phyloP scores from a whole-genome alignment of 2,797 vertebrate genomes.

The Spondyliosoma cantharus region DNA sequence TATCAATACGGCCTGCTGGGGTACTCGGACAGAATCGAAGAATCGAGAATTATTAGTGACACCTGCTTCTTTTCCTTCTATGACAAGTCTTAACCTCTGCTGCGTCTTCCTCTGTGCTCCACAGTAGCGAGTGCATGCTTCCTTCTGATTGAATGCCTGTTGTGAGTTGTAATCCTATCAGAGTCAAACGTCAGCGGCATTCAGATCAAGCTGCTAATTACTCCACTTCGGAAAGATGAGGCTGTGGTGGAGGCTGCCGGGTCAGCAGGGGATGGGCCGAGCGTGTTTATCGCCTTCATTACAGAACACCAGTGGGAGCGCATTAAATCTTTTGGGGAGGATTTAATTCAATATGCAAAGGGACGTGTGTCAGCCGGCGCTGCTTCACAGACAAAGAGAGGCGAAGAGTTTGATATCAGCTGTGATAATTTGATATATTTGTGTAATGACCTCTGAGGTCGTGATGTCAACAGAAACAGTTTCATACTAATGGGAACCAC shows the following conservation, averaged over 20 bases:
- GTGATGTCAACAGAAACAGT: not conserved
- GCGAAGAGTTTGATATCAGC: constrained; percentile 25
- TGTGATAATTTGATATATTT: constrained; percentile 14
- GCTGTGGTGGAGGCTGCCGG: constrained; percentile 43
- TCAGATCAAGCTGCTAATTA: constrained; percentile 71
- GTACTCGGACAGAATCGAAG: not conserved
- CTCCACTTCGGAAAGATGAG: constrained; percentile 60
- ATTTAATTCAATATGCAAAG: constrained; percentile 66
- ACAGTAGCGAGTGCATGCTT: not conserved
- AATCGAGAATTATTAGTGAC: not conserved
- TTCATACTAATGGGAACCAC: not conserved
- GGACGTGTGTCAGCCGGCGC: constrained; percentile 36
- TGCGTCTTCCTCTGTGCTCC: constrained; percentile 4
- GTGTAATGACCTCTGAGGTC: constrained; percentile 14
- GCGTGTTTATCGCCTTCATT: constrained; percentile 65
- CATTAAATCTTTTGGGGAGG: constrained; percentile 58
- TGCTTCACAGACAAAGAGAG: constrained; percentile 20
- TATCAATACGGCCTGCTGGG: not conserved
- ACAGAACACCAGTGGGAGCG: constrained; percentile 58
- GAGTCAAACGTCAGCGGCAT: constrained; percentile 70
- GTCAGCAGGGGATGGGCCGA: constrained; percentile 50
- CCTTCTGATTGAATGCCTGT: constrained; percentile 27
- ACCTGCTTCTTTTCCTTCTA: not conserved
- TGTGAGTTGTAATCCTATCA: constrained; percentile 63
- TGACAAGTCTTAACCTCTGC: constrained; percentile 6